These are phyloP conservation scores for Athetis lepigone DNA, from an alignment of 2,888 invertebrate species.

Conservation along the genomic window DNA sequence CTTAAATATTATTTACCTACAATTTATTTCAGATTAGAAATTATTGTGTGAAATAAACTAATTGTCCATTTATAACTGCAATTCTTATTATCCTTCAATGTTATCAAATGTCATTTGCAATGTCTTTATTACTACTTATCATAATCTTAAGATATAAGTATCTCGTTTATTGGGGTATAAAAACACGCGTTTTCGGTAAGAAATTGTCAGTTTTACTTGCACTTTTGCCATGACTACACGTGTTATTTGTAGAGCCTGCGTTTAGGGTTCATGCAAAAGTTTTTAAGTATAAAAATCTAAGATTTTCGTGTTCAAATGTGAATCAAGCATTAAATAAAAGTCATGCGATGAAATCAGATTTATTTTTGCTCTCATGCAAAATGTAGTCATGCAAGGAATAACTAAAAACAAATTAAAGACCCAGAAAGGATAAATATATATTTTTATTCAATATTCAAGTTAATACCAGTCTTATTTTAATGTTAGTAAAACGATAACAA, in stretches of 20 bases:
- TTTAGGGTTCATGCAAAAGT: background rate
- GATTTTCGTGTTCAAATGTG: background rate
- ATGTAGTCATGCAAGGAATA: conserved; percentile 67
- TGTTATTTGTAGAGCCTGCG: background rate
- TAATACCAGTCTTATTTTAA: conserved; percentile 81
- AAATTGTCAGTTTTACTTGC: background rate
- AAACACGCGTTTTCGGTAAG: background rate
- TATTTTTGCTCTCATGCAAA: conserved; percentile 43
- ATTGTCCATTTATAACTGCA: background rate
- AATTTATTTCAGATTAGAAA: too few species aligned
- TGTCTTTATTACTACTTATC: background rate
- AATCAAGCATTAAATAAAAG: conserved; percentile 1
- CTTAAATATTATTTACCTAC: background rate
- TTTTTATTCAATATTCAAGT: conserved; percentile 80
- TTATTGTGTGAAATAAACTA: background rate
- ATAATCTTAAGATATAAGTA: conserved; percentile 2
- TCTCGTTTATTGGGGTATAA: conserved; percentile 33
- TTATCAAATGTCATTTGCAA: background rate
- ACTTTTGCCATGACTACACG: background rate
- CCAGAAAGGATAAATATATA: conserved; percentile 78
- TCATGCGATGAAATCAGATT: conserved; percentile 32
- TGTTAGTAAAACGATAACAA: conserved; percentile 73
- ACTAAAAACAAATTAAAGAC: conserved; percentile 77
- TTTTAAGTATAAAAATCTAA: background rate
- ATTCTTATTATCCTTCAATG: background rate